Percentiles rank a stretch among this genome's conserved stretches.
Conservation (phyloP, 2,797 vertebrate genomes). For the Syngnathus rostellatus region DNA sequence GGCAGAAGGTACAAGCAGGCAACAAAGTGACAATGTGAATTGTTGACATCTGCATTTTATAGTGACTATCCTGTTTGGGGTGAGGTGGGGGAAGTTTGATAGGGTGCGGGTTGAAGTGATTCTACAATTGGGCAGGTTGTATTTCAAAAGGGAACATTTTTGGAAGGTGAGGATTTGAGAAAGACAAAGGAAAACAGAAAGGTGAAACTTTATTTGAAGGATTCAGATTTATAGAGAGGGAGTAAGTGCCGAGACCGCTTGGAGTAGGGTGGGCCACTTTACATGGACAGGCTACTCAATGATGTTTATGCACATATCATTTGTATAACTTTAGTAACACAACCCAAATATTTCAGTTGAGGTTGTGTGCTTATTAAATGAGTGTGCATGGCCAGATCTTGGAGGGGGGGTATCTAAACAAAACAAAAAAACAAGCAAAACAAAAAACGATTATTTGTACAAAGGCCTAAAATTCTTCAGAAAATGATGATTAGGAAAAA, state of each 20-base stretch:
- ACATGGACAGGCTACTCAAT: slow-evolving; percentile 40
- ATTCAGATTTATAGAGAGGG: slow-evolving; percentile 63
- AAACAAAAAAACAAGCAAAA: too few species aligned
- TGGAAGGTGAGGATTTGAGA: slow-evolving; percentile 37
- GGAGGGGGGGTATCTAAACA: too few species aligned
- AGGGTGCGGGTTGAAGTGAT: slow-evolving; percentile 30
- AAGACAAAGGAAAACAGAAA: slow-evolving; percentile 42
- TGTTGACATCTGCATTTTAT: slow-evolving; percentile 94
- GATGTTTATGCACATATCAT: slow-evolving; percentile 17
- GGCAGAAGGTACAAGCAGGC: slow-evolving; percentile 40
- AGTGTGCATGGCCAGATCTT: too few species aligned
- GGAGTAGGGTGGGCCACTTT: slow-evolving; percentile 45
- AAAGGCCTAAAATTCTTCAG: too few species aligned
- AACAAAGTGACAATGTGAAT: slow-evolving; percentile 54
- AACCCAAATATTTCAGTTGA: neutral
- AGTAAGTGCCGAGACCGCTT: slow-evolving; percentile 53
- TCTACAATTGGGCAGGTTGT: slow-evolving; percentile 39
- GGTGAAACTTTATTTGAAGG: slow-evolving; percentile 37
- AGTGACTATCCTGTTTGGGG: slow-evolving; percentile 54
- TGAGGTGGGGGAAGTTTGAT: slow-evolving; percentile 18
- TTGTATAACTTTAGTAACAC: neutral
- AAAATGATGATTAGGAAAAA: too few species aligned
- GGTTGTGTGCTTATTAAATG: neutral
- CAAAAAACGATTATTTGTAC: too few species aligned
- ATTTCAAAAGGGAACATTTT: neutral